These are phyloP conservation scores for Arctopsyche grandis DNA, from an alignment of 1,140 invertebrate genomes.

Conservation along the genomic window DNA sequence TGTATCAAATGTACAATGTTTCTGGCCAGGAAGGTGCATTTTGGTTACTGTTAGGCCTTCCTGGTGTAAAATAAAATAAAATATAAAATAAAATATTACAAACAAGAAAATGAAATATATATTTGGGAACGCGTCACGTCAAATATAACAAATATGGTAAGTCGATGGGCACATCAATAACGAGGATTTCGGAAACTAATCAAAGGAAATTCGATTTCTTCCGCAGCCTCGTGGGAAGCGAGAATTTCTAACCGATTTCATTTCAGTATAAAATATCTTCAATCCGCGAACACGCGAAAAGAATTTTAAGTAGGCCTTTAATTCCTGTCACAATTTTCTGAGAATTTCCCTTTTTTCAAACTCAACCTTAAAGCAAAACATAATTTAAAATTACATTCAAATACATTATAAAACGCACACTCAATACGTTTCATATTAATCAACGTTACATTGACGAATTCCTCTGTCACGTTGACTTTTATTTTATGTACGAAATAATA, in stretches of 20 bases:
- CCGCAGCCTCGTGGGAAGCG: conserved; percentile 14
- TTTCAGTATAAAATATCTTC: conserved; percentile 18
- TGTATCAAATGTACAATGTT: no score
- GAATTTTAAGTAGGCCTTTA: conserved; percentile 22
- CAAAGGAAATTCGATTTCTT: conserved; percentile 27
- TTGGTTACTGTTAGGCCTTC: no score
- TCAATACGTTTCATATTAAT: no score
- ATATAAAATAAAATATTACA: no score
- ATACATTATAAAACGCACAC: no score
- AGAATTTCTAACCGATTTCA: conserved; percentile 23
- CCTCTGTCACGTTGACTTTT: conserved; percentile 5
- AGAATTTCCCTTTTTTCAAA: not conserved
- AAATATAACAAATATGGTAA: conserved; percentile 17
- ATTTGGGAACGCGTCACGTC: not conserved
- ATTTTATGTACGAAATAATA: not conserved
- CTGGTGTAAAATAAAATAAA: no score
- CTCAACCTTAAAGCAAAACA: no score
- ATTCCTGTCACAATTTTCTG: not conserved
- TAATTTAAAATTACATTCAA: no score
- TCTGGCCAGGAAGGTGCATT: no score
- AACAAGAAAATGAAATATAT: no score
- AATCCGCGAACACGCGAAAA: not conserved
- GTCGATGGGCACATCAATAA: conserved; percentile 13
- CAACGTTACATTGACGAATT: not conserved
- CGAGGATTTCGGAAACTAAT: conserved; percentile 20